phyloP scores from a whole-genome alignment of 1,140 invertebrate genomes.

The Panagrolaimus sp. region DNA sequence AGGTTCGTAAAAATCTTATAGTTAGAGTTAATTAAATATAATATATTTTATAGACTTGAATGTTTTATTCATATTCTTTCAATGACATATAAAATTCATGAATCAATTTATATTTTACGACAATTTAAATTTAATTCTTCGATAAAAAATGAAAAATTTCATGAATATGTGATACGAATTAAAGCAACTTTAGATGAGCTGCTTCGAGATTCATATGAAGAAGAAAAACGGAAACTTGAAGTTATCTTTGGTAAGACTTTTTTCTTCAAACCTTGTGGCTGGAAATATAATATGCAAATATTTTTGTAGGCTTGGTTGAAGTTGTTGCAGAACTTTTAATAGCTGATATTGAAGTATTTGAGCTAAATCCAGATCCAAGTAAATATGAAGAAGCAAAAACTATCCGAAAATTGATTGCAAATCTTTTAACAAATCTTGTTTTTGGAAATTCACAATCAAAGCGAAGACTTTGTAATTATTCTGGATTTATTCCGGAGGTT shows the following conservation, averaged over 20 bases:
- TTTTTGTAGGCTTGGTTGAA: conserved; percentile 30
- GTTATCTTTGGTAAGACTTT: neutral
- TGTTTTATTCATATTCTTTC: conserved; percentile 7
- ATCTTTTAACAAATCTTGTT: conserved; percentile 31
- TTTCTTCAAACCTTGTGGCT: neutral
- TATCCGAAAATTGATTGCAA: conserved; percentile 32
- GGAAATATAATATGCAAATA: neutral
- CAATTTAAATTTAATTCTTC: neutral
- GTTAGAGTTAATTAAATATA: conserved; percentile 1
- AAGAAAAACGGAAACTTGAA: conserved; percentile 13
- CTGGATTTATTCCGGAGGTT: conserved; percentile 28
- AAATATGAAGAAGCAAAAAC: conserved; percentile 7
- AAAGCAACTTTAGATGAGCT: conserved; percentile 1
- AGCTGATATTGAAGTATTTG: conserved; percentile 25
- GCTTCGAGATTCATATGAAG: conserved; percentile 12
- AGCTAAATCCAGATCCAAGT: conserved; percentile 16
- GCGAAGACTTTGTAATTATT: conserved; percentile 26
- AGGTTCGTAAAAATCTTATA: neutral
- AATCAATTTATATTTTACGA: neutral
- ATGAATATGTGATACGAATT: neutral
- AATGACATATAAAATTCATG: neutral
- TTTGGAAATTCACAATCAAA: conserved; percentile 28
- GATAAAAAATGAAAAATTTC: neutral
- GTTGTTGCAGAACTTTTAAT: conserved; percentile 31
- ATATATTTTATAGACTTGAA: neutral